Conservation (phyloP, 64 coral and sea anemone species). For the Dendrophyllia cribrosa region DNA sequence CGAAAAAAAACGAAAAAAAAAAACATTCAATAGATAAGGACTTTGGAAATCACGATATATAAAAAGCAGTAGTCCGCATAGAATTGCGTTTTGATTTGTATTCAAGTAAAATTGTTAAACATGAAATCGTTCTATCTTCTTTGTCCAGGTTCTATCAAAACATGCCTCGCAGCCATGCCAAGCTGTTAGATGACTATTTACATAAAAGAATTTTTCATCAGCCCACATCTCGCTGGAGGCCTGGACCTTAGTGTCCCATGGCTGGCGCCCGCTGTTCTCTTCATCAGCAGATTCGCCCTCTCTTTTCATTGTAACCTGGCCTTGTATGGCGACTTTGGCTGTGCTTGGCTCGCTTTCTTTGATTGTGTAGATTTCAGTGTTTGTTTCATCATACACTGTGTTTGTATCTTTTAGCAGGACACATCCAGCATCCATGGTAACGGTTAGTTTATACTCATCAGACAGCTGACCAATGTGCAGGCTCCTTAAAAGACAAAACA, state of each 20-base stretch:
- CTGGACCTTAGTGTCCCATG: slow-evolving; percentile 20
- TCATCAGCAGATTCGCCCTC: neutral
- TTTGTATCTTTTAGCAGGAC: slow-evolving; percentile 23
- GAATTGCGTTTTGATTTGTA: no score
- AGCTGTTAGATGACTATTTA: slow-evolving; percentile 27
- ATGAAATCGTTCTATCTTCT: slow-evolving; percentile 34
- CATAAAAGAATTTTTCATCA: slow-evolving; percentile 18
- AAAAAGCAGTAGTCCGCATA: no score
- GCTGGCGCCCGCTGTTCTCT: neutral
- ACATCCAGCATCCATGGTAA: neutral
- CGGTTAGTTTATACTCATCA: slow-evolving; percentile 13
- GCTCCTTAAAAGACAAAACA: neutral
- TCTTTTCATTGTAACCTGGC: slow-evolving; percentile 15
- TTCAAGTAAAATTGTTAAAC: neutral
- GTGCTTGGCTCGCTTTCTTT: slow-evolving; percentile 25
- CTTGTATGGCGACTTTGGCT: slow-evolving; percentile 8
- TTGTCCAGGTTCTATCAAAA: slow-evolving; percentile 21
- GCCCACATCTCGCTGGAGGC: slow-evolving; percentile 14
- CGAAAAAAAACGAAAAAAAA: no score
- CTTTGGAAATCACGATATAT: no score
- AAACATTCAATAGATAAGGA: no score
- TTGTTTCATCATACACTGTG: neutral
- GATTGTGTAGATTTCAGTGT: slow-evolving; percentile 25
- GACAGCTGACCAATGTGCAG: neutral
- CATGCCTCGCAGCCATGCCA: slow-evolving; percentile 16